Percentiles rank a stretch among this genome's conserved stretches.
phyloP scores from a whole-genome alignment of 1,140 invertebrate species.

The Onthophagus taurus region DNA sequence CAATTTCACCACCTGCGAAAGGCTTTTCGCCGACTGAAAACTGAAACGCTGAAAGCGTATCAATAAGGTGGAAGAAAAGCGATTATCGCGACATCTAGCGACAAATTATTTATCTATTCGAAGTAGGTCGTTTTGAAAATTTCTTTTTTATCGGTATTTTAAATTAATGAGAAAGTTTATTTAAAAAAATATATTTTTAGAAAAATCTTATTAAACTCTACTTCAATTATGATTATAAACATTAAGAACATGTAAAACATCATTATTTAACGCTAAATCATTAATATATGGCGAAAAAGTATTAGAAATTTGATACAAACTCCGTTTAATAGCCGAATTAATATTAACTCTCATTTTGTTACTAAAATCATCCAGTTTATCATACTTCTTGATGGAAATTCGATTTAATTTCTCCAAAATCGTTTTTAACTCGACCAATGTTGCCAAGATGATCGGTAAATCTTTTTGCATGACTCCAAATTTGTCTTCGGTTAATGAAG shows the following conservation, averaged over 20 bases:
- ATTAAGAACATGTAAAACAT: constrained; percentile 24
- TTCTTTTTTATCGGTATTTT: no score
- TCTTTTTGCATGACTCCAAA: constrained; percentile 75
- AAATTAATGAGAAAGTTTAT: no score
- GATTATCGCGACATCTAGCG: no score
- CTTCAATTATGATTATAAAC: constrained; percentile 1
- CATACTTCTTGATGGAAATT: constrained; percentile 48
- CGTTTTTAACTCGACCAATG: constrained; percentile 54
- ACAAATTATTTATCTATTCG: no score
- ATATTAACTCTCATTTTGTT: constrained; percentile 52
- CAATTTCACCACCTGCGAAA: no score
- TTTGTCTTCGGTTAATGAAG: constrained; percentile 62
- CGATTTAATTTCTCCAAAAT: constrained; percentile 62
- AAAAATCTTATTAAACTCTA: background rate
- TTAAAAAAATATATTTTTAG: background rate
- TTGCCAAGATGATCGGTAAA: constrained; percentile 54
- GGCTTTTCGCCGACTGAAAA: no score
- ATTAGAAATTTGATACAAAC: constrained; percentile 63
- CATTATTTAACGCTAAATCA: constrained; percentile 47
- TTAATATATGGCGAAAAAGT: constrained; percentile 57
- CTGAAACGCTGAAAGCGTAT: no score
- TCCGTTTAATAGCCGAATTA: constrained; percentile 54
- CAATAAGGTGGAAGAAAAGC: no score
- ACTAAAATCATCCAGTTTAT: constrained; percentile 48
- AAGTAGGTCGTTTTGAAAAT: no score